Evolutionary conservation across 2,113 vertebrate genomes (phyloP).

Genomic region (Tenebrosternarchus preto): DNA sequence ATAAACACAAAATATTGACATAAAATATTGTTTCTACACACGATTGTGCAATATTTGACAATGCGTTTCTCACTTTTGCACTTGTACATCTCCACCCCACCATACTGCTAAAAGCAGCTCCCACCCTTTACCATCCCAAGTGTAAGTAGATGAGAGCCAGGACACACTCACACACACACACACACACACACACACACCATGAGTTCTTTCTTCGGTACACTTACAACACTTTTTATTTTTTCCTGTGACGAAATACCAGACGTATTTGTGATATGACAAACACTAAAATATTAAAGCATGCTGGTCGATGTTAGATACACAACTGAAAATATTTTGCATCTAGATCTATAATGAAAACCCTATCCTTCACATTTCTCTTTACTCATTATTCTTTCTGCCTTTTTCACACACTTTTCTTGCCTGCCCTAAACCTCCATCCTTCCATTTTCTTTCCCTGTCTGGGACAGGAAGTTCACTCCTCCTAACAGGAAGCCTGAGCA

Average conservation of each 20-base stretch:
- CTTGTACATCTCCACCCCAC: constrained; percentile 49
- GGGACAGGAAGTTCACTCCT: constrained; percentile 68
- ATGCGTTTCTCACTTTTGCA: constrained; percentile 45
- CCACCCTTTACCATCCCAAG: constrained; percentile 73
- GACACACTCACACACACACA: constrained; percentile 26
- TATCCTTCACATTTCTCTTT: not conserved
- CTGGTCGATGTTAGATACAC: not conserved
- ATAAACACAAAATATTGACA: no score
- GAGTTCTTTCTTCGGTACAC: constrained; percentile 28
- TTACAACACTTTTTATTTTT: constrained; percentile 4
- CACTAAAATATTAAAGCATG: not conserved
- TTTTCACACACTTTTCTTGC: constrained; percentile 33
- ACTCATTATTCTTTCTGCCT: not conserved
- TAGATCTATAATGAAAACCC: not conserved
- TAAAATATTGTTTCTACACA: no score
- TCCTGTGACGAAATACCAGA: constrained; percentile 36
- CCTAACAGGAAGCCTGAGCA: constrained; percentile 70
- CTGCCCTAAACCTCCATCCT: constrained; percentile 18
- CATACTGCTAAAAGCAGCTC: constrained; percentile 57
- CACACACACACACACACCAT: no score
- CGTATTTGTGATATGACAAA: constrained; percentile 4
- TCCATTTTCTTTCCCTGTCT: constrained; percentile 33
- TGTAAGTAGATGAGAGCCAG: constrained; percentile 67
- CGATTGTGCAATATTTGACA: no score
- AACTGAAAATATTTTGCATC: not conserved